Conservation (phyloP, 2,888 invertebrate genomes). For the Sesia apiformis region DNA sequence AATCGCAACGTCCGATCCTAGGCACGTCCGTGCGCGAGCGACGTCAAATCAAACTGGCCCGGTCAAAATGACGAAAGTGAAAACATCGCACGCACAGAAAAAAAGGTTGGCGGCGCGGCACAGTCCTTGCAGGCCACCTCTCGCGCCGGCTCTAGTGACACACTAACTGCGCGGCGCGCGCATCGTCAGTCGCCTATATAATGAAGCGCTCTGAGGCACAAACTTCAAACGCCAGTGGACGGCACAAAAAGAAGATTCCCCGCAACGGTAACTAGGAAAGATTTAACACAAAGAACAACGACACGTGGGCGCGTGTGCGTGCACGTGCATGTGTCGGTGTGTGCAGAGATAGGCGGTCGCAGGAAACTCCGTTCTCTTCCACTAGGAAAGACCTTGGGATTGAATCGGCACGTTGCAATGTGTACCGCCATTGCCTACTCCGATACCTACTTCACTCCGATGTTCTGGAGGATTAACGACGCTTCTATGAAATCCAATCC, state of each 20-base stretch:
- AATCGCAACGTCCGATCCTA: constrained; percentile 60
- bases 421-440: constrained; percentile 72
- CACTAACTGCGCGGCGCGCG: constrained; percentile 68
- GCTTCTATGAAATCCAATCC: not conserved
- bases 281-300: constrained; percentile 65
- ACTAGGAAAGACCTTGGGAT: constrained; percentile 76
- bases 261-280: constrained; percentile 67
- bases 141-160: constrained; percentile 71
- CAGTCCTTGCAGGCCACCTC: constrained; percentile 72
- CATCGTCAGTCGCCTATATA: constrained; percentile 69
- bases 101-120: constrained; percentile 64
- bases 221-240: constrained; percentile 62
- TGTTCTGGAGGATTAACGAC: constrained; percentile 39
- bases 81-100: constrained; percentile 73
- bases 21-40: constrained; percentile 72
- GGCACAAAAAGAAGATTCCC: constrained; percentile 69
- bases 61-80: constrained; percentile 75
- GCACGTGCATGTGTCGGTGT: constrained; percentile 60
- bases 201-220: constrained; percentile 59
- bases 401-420: constrained; percentile 73
- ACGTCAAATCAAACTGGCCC: constrained; percentile 72
- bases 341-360: constrained; percentile 71
- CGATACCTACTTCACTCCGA: constrained; percentile 55
- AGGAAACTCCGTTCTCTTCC: constrained; percentile 76
- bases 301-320: constrained; percentile 67